A percentile compares a stretch with the other conserved stretches of the same genome.
These are phyloP conservation scores for Belgica antarctica DNA, from an alignment of 2,888 invertebrate species.

Conservation along the genomic window DNA sequence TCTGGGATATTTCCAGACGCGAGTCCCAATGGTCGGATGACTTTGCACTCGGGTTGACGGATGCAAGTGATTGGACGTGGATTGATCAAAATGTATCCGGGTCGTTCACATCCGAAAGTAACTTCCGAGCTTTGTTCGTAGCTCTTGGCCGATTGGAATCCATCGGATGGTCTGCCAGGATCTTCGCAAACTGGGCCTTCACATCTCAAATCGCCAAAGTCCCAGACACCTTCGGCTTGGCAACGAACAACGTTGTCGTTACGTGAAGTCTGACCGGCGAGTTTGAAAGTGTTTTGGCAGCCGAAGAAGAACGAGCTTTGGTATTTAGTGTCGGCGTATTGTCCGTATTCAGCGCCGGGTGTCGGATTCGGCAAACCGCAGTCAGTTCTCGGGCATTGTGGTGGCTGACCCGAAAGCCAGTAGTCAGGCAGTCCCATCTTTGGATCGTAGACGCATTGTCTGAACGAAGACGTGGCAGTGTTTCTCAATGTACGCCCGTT, in stretches of 20 bases:
- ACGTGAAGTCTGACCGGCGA: constrained; percentile 87
- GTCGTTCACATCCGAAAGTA: constrained; percentile 82
- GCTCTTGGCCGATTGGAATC: constrained; percentile 77
- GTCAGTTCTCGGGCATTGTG: constrained; percentile 83
- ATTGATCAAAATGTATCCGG: constrained; percentile 90
- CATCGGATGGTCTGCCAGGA: constrained; percentile 91
- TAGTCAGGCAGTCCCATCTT: constrained; percentile 85
- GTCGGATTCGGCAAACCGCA: constrained; percentile 90
- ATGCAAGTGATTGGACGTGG: constrained; percentile 87
- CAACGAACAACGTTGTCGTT: constrained; percentile 91
- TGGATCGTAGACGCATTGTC: constrained; percentile 95
- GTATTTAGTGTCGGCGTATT: constrained; percentile 81
- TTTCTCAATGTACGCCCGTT: constrained; percentile 75
- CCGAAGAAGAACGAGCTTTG: constrained; percentile 95
- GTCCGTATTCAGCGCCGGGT: constrained; percentile 91
- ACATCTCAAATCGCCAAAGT: constrained; percentile 91
- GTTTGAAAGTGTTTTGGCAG: constrained; percentile 91
- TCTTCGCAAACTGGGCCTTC: constrained; percentile 97
- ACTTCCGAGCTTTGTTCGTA: constrained; percentile 90
- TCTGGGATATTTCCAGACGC: constrained; percentile 91
- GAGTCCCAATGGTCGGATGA: constrained; percentile 85
- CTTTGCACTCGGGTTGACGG: constrained; percentile 89
- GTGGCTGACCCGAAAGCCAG: constrained; percentile 83
- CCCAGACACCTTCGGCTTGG: constrained; percentile 91
- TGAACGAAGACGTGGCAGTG: constrained; percentile 78